These are phyloP conservation scores for Sanderia malayensis DNA, from an alignment of 30 jellyfish, hydroid and myxozoan genomes.

Conservation along the genomic window DNA sequence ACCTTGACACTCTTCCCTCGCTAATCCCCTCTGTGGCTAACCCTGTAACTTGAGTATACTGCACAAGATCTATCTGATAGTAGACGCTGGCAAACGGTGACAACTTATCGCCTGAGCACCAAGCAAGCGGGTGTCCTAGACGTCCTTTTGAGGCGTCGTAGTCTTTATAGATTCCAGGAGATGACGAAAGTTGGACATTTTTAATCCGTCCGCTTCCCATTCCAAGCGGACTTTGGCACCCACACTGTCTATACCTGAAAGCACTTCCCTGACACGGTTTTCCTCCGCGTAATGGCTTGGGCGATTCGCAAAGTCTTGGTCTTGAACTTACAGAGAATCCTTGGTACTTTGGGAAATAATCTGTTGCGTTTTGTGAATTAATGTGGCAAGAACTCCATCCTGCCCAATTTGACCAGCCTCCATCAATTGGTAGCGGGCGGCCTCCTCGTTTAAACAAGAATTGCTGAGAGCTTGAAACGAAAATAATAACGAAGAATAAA, in stretches of 20 bases:
- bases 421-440: slow-evolving; percentile 68
- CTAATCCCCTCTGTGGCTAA: slow-evolving; percentile 55
- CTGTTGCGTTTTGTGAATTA: slow-evolving; percentile 36
- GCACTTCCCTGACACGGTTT: slow-evolving; percentile 57
- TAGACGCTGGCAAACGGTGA: slow-evolving; percentile 33
- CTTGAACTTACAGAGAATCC: slow-evolving; percentile 56
- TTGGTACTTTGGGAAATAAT: slow-evolving; percentile 17
- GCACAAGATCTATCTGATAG: slow-evolving; percentile 37
- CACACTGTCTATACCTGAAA: slow-evolving; percentile 54
- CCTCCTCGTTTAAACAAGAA: slow-evolving; percentile 52
- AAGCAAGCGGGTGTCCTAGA: slow-evolving; percentile 31
- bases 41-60: slow-evolving; percentile 38
- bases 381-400: slow-evolving; percentile 51
- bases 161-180: not conserved
- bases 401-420: slow-evolving; percentile 77
- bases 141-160: slow-evolving; percentile 42
- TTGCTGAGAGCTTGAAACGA: not conserved
- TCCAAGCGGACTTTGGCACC: slow-evolving; percentile 64
- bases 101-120: slow-evolving; percentile 57
- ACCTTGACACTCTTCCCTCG: slow-evolving; percentile 51
- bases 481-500: not conserved
- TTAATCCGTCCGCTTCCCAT: slow-evolving; percentile 54
- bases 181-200: slow-evolving; percentile 48
- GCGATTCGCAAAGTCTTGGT: slow-evolving; percentile 55
- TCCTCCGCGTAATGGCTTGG: slow-evolving; percentile 63